A percentile compares a stretch with the other conserved stretches of the same genome.
Evolutionary conservation across 2,888 invertebrate genomes (phyloP).

Genomic region (Philonicus albiceps): DNA sequence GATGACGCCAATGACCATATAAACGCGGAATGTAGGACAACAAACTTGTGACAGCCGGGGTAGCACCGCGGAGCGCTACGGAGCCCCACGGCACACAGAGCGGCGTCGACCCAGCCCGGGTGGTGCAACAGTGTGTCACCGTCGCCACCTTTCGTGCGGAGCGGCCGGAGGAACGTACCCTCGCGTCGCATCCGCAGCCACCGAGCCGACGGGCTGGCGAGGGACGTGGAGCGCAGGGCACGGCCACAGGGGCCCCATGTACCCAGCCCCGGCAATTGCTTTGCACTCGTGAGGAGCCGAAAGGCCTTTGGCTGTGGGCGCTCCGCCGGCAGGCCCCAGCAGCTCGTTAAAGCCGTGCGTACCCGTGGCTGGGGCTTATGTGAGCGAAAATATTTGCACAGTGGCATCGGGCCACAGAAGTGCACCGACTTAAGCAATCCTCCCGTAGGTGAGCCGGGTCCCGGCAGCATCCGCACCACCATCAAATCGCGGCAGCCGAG

Average conservation of each 20-base stretch:
- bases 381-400: constrained; percentile 10
- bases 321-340: background rate
- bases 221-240: background rate
- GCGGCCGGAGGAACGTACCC: background rate
- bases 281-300: constrained; percentile 3
- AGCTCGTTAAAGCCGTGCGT: background rate
- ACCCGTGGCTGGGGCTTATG: background rate
- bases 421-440: background rate
- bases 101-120: background rate
- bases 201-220: background rate
- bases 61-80: constrained; percentile 5
- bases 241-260: background rate
- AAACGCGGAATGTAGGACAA: constrained; percentile 48
- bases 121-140: constrained; percentile 42
- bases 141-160: constrained; percentile 18
- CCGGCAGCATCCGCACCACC: background rate
- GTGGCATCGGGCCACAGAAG: background rate
- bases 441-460: background rate
- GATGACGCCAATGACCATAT: constrained; percentile 48
- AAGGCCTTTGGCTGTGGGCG: constrained; percentile 12
- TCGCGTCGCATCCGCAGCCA: constrained; percentile 3
- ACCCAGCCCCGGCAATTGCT: background rate
- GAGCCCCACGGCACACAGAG: background rate
- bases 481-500: constrained; percentile 2
- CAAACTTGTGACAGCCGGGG: constrained; percentile 46